Percentiles rank a stretch among this genome's conserved stretches.
phyloP scores from a whole-genome alignment of 2,797 vertebrate species.

The Benthosema pterotum region DNA sequence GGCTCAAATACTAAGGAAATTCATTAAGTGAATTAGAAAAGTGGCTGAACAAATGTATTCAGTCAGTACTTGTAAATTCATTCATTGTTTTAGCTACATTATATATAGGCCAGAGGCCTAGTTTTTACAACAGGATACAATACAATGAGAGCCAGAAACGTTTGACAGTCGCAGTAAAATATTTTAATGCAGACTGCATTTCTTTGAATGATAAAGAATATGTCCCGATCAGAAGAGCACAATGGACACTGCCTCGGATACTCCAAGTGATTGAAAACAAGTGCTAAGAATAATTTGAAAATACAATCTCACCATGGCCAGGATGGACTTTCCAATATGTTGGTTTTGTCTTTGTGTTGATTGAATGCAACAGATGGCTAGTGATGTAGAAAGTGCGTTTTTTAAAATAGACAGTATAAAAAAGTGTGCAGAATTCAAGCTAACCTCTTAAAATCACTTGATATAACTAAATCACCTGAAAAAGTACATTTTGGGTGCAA shows the following conservation, averaged over 20 bases:
- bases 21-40: not conserved
- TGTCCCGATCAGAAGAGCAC: not conserved
- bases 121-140: not conserved
- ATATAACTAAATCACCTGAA: not conserved
- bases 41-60: not conserved
- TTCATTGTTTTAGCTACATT: slow-evolving; percentile 1
- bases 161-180: slow-evolving; percentile 1
- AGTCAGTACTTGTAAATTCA: not conserved
- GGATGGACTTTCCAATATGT: not conserved
- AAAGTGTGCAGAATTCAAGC: not conserved
- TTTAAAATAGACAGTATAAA: not conserved
- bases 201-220: slow-evolving; percentile 1
- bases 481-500: no score
- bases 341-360: slow-evolving; percentile 12
- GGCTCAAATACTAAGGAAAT: slow-evolving; percentile 5
- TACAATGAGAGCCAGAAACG: not conserved
- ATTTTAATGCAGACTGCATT: not conserved
- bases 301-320: not conserved
- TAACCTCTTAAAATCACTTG: not conserved
- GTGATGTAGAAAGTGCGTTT: slow-evolving; percentile 15
- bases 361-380: slow-evolving; percentile 49
- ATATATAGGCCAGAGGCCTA: not conserved
- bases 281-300: not conserved
- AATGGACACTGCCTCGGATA: not conserved
- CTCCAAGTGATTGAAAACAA: slow-evolving; percentile 16